phyloP scores from a whole-genome alignment of 1,140 invertebrate species.

The Delia radicum region DNA sequence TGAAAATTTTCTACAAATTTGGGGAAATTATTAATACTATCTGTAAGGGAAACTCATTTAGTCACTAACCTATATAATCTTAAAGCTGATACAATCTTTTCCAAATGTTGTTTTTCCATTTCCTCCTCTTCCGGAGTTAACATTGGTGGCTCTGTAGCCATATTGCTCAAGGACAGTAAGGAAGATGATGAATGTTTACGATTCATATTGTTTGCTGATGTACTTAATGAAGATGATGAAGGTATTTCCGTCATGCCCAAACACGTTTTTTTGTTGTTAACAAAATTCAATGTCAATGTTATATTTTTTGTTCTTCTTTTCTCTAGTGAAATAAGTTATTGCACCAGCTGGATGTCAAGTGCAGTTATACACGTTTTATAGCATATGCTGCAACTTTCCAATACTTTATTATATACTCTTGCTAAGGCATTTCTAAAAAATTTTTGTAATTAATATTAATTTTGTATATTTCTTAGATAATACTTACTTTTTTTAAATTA shows the following conservation, averaged over 20 bases:
- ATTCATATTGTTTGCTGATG: background rate
- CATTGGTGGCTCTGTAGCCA: conserved; percentile 21
- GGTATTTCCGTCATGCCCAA: conserved; percentile 12
- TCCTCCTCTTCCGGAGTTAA: conserved; percentile 28
- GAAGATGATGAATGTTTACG: conserved; percentile 1
- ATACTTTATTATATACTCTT: background rate
- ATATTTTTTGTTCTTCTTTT: background rate
- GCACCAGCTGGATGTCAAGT: background rate
- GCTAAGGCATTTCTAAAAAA: background rate
- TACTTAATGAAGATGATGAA: background rate
- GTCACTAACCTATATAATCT: conserved; percentile 25
- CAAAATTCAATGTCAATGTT: background rate
- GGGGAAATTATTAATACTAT: background rate
- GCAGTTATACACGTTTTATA: background rate
- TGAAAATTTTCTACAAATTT: conserved; percentile 60
- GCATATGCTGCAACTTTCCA: background rate
- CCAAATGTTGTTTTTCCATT: conserved; percentile 21
- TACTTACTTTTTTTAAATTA: background rate
- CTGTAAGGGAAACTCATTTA: background rate
- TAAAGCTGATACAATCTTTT: conserved; percentile 27
- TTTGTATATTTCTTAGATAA: background rate
- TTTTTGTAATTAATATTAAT: background rate
- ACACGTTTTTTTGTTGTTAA: conserved; percentile 24
- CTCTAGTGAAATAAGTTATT: background rate
- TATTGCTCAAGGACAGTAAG: background rate